Conservation (phyloP, 2,888 invertebrate genomes). For the Cryptops parisi region DNA sequence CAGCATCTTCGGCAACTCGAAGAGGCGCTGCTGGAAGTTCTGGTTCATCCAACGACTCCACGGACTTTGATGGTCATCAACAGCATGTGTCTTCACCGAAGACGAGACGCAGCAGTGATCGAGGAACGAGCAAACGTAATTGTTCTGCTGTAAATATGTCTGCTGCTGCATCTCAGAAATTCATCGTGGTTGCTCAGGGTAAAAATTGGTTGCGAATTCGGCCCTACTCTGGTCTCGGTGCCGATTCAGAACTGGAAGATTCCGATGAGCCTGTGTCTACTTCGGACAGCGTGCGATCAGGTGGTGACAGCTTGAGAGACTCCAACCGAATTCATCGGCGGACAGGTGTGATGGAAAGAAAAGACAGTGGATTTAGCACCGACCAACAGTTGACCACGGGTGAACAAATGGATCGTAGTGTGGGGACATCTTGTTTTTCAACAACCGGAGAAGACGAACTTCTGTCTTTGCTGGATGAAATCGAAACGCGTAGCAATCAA, state of each 20-base stretch:
- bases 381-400: slow-evolving; percentile 50
- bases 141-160: too few relatives aligned
- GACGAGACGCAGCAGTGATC: neutral
- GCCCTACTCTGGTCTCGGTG: slow-evolving; percentile 1
- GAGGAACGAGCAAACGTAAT: neutral
- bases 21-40: neutral
- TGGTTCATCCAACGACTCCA: neutral
- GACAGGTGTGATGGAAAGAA: slow-evolving; percentile 25
- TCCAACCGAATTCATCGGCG: neutral
- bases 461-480: slow-evolving; percentile 71
- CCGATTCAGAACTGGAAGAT: slow-evolving; percentile 35
- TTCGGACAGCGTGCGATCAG: slow-evolving; percentile 15
- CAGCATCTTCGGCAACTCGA: neutral
- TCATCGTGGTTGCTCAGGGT: slow-evolving; percentile 17
- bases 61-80: neutral
- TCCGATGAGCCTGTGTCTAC: slow-evolving; percentile 25
- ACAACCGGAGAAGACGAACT: slow-evolving; percentile 27
- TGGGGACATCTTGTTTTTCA: slow-evolving; percentile 27
- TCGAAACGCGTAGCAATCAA: slow-evolving; percentile 52
- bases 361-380: slow-evolving; percentile 80
- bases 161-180: slow-evolving; percentile 8
- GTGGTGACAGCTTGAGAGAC: slow-evolving; percentile 1
- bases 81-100: neutral
- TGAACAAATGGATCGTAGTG: slow-evolving; percentile 27
- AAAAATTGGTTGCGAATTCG: slow-evolving; percentile 16